Evolutionary conservation across 2,797 vertebrate genomes (phyloP).

Genomic region (Arctocebus calabarensis): DNA sequence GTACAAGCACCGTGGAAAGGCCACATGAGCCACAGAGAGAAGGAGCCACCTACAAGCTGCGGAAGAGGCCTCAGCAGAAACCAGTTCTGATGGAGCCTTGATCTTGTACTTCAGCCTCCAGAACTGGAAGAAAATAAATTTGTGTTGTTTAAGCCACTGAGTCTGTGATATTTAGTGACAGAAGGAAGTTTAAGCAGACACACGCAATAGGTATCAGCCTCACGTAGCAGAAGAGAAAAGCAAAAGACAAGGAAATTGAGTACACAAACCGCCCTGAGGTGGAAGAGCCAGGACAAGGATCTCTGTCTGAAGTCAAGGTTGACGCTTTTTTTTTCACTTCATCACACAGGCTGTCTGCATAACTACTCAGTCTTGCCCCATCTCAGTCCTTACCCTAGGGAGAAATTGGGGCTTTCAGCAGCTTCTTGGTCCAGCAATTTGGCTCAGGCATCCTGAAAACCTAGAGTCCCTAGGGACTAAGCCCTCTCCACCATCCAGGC

Average conservation of each 20-base stretch:
- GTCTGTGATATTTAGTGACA: not conserved
- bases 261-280: not conserved
- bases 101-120: not conserved
- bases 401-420: conserved; percentile 39
- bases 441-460: conserved; percentile 7
- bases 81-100: not conserved
- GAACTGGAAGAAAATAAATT: not conserved
- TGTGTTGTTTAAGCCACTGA: not conserved
- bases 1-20: not conserved
- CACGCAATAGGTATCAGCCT: not conserved
- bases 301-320: not conserved
- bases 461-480: not conserved
- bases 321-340: not conserved
- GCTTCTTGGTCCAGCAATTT: not conserved
- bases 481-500: not conserved
- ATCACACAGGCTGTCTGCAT: not conserved
- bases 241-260: not conserved
- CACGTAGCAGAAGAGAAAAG: not conserved
- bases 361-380: not conserved
- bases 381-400: not conserved
- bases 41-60: not conserved
- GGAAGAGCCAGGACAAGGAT: not conserved
- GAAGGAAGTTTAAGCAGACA: not conserved
- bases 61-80: not conserved
- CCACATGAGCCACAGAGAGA: not conserved